A percentile compares a stretch with the other conserved stretches of the same genome.
phyloP scores from a whole-genome alignment of 2,113 vertebrate species.

The Thamnophis sirtalis region DNA sequence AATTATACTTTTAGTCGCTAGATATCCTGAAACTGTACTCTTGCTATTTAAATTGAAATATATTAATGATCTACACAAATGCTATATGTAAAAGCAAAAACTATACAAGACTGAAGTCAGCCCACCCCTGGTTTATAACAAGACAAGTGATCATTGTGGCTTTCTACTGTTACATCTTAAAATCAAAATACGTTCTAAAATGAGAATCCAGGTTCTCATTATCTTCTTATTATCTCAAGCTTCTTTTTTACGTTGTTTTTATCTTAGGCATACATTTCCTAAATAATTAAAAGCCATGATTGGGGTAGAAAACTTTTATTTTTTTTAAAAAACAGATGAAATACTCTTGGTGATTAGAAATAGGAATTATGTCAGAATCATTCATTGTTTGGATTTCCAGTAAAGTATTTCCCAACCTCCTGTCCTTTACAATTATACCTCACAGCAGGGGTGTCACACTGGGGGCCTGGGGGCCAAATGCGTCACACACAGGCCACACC shows the following conservation, averaged over 20 bases:
- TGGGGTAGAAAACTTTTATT: neutral
- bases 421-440: neutral
- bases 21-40: neutral
- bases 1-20: neutral
- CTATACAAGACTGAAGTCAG: neutral
- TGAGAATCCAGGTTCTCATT: conserved; percentile 20
- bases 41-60: neutral
- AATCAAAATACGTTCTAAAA: conserved; percentile 9
- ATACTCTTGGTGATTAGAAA: neutral
- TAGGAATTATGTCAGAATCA: neutral
- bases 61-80: neutral
- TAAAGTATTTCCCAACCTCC: neutral
- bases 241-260: neutral
- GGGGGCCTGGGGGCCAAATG: too few species aligned
- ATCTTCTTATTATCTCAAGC: conserved; percentile 15
- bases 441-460: too few species aligned
- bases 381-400: neutral
- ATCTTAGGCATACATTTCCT: neutral
- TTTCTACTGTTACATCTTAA: conserved; percentile 22
- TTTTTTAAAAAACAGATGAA: neutral
- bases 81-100: neutral
- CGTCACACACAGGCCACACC: too few species aligned
- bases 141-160: neutral
- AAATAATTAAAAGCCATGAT: neutral
- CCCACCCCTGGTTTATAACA: neutral